Conservation (phyloP, 2,888 invertebrate species). For the Agrochola lychnidis region DNA sequence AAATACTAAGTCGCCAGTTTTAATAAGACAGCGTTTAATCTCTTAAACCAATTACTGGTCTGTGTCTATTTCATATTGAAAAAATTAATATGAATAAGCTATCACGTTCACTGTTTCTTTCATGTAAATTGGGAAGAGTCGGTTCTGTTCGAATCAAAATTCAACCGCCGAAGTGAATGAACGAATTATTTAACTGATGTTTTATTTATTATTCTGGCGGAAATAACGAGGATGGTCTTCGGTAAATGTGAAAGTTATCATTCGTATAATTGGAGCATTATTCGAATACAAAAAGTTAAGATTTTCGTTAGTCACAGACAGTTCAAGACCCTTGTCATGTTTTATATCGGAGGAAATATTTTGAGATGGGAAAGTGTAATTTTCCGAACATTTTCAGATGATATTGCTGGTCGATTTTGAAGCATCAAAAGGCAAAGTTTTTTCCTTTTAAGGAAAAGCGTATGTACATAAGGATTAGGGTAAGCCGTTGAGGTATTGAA, state of each 20-base stretch:
- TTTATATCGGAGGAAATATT: slow-evolving; percentile 50
- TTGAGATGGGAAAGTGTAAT: slow-evolving; percentile 42
- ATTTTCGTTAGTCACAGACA: slow-evolving; percentile 44
- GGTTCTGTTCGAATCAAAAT: slow-evolving; percentile 72
- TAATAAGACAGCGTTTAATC: slow-evolving; percentile 34
- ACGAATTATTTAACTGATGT: slow-evolving; percentile 75
- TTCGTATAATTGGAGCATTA: slow-evolving; percentile 62
- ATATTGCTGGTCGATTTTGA: slow-evolving; percentile 40
- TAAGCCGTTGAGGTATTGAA: slow-evolving; percentile 51
- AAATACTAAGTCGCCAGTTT: neutral
- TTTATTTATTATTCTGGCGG: slow-evolving; percentile 76
- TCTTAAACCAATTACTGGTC: slow-evolving; percentile 46
- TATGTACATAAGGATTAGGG: slow-evolving; percentile 47
- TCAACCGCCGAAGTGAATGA: slow-evolving; percentile 74
- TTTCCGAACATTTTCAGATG: slow-evolving; percentile 40
- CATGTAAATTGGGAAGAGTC: slow-evolving; percentile 70
- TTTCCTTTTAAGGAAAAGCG: slow-evolving; percentile 17
- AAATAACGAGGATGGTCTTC: slow-evolving; percentile 69
- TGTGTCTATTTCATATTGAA: slow-evolving; percentile 41
- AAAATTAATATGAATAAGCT: slow-evolving; percentile 69
- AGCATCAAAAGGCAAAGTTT: slow-evolving; percentile 48
- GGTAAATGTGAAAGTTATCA: slow-evolving; percentile 64
- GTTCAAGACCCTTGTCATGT: slow-evolving; percentile 61
- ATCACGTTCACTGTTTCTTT: slow-evolving; percentile 67
- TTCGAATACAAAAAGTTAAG: slow-evolving; percentile 57